A percentile compares a stretch with the other conserved stretches of the same genome.
Evolutionary conservation across 2,888 invertebrate genomes (phyloP).

Genomic region (Geophilus truncorum): DNA sequence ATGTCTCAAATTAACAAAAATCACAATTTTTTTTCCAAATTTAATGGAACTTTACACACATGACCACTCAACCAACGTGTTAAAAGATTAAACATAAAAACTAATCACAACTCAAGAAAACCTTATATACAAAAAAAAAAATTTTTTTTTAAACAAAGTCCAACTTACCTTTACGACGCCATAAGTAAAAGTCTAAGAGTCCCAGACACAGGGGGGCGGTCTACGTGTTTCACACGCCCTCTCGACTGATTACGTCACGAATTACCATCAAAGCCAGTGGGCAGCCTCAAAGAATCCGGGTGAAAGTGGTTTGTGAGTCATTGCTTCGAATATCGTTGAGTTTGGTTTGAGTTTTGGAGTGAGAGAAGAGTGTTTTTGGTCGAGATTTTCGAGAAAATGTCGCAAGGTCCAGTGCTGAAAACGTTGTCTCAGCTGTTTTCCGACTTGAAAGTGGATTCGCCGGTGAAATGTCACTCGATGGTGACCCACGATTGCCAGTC

Average conservation of each 20-base stretch:
- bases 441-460: background rate
- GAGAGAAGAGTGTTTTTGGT: background rate
- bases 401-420: background rate
- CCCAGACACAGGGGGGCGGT: background rate
- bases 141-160: too few species aligned
- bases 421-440: background rate
- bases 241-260: background rate
- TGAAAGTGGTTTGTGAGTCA: background rate
- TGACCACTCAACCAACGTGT: too few species aligned
- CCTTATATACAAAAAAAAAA: too few species aligned
- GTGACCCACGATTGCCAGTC: slow-evolving; percentile 7
- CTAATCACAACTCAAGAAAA: too few species aligned
- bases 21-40: too few species aligned
- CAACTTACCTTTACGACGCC: too few species aligned
- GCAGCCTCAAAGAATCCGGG: background rate
- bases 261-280: background rate
- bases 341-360: background rate
- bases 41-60: too few species aligned
- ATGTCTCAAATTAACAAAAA: too few species aligned
- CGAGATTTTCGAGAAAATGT: background rate
- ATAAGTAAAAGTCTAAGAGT: too few species aligned
- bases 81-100: too few species aligned
- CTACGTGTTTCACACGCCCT: background rate
- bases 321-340: background rate
- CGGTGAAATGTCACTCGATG: background rate